phyloP scores from a whole-genome alignment of 2,888 invertebrate genomes.

The Apoda limacodes region DNA sequence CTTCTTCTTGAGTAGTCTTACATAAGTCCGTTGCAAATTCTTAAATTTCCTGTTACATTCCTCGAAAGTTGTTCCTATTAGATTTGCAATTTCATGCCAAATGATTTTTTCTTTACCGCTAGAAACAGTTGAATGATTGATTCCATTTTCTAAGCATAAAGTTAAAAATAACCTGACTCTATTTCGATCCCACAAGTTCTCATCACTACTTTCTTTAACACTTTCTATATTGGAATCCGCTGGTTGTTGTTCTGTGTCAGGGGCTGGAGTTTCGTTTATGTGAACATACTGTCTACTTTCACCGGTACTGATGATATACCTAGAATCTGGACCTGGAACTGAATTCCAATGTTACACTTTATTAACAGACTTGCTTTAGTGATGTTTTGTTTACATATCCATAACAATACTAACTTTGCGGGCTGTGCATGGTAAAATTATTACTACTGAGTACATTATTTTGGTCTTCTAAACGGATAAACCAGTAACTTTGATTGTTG shows the following conservation, averaged over 20 bases:
- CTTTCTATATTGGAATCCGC: constrained; percentile 26
- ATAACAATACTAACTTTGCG: constrained; percentile 36
- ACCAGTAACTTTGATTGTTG: constrained; percentile 61
- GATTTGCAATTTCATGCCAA: constrained; percentile 41
- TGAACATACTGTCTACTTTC: constrained; percentile 44
- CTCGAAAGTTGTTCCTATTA: constrained; percentile 38
- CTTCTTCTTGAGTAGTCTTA: constrained; percentile 52
- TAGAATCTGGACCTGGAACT: constrained; percentile 7
- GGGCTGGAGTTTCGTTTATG: constrained; percentile 30
- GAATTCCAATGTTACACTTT: background rate
- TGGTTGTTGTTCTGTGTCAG: constrained; percentile 23
- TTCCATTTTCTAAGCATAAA: constrained; percentile 40
- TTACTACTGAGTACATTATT: constrained; percentile 56
- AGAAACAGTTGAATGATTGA: constrained; percentile 23
- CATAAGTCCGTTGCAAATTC: constrained; percentile 47
- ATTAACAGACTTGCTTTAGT: background rate
- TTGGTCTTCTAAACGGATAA: constrained; percentile 56
- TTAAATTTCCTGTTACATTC: constrained; percentile 52
- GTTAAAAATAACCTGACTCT: constrained; percentile 46
- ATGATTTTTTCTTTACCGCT: constrained; percentile 32
- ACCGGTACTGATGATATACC: constrained; percentile 39
- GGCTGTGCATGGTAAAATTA: constrained; percentile 48
- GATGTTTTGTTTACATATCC: background rate
- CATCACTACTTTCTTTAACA: constrained; percentile 32
- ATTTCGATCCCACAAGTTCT: constrained; percentile 47